phyloP scores from a whole-genome alignment of 2,113 vertebrate genomes.

The Ariopsis seemanni region DNA sequence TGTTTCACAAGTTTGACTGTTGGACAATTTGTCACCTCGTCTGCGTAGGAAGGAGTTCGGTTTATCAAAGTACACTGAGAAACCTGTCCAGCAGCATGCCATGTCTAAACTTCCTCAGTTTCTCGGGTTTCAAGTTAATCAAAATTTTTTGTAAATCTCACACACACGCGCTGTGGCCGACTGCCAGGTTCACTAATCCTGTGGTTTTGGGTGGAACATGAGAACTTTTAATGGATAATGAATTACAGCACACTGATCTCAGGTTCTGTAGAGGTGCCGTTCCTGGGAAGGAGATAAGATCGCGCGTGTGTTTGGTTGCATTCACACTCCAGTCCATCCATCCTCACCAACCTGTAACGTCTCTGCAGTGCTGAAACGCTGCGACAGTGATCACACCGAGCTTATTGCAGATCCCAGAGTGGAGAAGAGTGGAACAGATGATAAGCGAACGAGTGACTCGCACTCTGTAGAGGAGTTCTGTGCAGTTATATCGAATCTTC shows the following conservation, averaged over 20 bases:
- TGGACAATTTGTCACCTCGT: not conserved
- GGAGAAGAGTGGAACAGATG: not conserved
- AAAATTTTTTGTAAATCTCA: not conserved
- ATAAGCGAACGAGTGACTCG: not conserved
- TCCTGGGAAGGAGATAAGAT: not conserved
- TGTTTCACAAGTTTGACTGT: not conserved
- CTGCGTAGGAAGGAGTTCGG: not conserved
- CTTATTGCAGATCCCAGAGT: not conserved
- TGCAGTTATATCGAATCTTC: not conserved
- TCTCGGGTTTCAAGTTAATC: not conserved
- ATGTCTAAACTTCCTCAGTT: not conserved
- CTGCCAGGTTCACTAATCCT: slow-evolving; percentile 23
- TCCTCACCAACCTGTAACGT: not conserved
- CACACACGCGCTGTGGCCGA: not conserved
- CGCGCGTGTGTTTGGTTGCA: not conserved
- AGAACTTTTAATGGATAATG: slow-evolving; percentile 34
- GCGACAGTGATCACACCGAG: not conserved
- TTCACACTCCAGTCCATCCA: not conserved
- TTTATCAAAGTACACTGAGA: not conserved
- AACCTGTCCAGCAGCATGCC: slow-evolving; percentile 26
- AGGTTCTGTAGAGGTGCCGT: not conserved
- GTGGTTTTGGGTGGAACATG: slow-evolving; percentile 28
- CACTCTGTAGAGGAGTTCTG: not conserved
- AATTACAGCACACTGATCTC: not conserved
- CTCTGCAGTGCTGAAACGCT: not conserved